A percentile compares a stretch with the other conserved stretches of the same genome.
phyloP scores from a whole-genome alignment of 2,888 invertebrate species.

The Caenorhabditis becei region DNA sequence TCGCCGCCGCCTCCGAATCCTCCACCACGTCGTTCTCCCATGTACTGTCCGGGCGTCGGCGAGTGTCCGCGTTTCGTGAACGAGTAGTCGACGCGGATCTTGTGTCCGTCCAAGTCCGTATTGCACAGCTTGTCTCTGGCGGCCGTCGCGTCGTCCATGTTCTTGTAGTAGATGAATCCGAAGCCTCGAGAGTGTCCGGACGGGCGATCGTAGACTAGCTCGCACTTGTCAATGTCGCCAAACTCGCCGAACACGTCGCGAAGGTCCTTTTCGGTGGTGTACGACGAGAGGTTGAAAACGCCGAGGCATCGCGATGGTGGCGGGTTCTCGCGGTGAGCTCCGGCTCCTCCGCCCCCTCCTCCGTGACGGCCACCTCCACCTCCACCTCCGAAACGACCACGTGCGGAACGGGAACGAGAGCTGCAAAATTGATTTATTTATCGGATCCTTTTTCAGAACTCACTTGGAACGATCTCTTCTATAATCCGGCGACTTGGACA shows the following conservation, averaged over 20 bases:
- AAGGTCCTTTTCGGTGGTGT: constrained; percentile 93
- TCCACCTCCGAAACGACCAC: constrained; percentile 39
- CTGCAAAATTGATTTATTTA: constrained; percentile 37
- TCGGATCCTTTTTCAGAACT: neutral
- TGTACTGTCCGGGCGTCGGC: constrained; percentile 80
- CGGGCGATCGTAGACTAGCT: constrained; percentile 96
- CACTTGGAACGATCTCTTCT: constrained; percentile 33
- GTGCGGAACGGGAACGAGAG: constrained; percentile 59
- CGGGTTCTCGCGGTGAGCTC: constrained; percentile 86
- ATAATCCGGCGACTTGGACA: constrained; percentile 30
- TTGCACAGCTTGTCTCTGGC: constrained; percentile 72
- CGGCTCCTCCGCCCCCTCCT: constrained; percentile 39
- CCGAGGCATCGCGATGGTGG: constrained; percentile 92
- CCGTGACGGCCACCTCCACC: constrained; percentile 31
- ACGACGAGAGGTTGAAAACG: constrained; percentile 93
- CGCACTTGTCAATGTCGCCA: constrained; percentile 90
- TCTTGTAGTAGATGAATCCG: constrained; percentile 78
- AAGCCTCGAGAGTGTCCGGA: constrained; percentile 79
- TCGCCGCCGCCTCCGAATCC: constrained; percentile 34
- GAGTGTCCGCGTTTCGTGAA: constrained; percentile 78
- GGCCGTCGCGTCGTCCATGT: constrained; percentile 72
- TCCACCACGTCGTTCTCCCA: constrained; percentile 70
- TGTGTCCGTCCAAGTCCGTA: constrained; percentile 68
- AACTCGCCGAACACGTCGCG: constrained; percentile 94
- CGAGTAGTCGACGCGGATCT: constrained; percentile 78